Percentiles rank a stretch among this genome's conserved stretches.
Conservation (phyloP, 2,113 vertebrate genomes). For the Spea bombifrons region DNA sequence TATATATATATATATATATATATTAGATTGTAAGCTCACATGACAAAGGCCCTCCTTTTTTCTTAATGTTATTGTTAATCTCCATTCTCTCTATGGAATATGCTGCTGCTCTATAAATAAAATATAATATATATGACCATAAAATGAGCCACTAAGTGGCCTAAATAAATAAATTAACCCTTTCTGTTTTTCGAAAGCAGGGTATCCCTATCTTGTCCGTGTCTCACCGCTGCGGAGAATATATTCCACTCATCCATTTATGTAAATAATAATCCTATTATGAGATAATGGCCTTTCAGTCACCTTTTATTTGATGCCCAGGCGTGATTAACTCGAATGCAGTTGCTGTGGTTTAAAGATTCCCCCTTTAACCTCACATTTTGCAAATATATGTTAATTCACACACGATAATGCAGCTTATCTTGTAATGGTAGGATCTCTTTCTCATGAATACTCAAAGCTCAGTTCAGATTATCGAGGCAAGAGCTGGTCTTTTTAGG, state of each 20-base stretch:
- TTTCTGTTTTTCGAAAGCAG: background rate
- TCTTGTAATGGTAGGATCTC: constrained; percentile 35
- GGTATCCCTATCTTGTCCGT: background rate
- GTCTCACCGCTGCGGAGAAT: background rate
- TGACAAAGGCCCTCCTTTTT: too few species aligned
- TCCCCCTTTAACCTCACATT: constrained; percentile 15
- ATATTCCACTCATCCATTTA: background rate
- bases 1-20: too few species aligned
- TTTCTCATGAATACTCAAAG: constrained; percentile 11
- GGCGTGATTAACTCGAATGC: constrained; percentile 5
- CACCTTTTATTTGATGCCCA: constrained; percentile 9
- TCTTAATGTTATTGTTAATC: too few species aligned
- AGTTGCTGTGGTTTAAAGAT: background rate
- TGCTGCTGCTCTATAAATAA: too few species aligned
- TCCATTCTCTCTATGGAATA: too few species aligned
- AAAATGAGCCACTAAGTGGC: too few species aligned
- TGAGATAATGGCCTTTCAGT: constrained; percentile 16
- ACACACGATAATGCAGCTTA: constrained; percentile 13
- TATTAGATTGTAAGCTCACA: too few species aligned
- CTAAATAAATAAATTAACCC: too few species aligned
- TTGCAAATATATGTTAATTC: constrained; percentile 38
- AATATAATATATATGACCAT: too few species aligned
- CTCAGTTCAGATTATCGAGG: background rate
- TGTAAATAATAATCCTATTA: constrained; percentile 5
- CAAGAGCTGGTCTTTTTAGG: background rate